These are phyloP conservation scores for Cerastoderma edule DNA, from an alignment of 2,888 invertebrate species.

Conservation along the genomic window DNA sequence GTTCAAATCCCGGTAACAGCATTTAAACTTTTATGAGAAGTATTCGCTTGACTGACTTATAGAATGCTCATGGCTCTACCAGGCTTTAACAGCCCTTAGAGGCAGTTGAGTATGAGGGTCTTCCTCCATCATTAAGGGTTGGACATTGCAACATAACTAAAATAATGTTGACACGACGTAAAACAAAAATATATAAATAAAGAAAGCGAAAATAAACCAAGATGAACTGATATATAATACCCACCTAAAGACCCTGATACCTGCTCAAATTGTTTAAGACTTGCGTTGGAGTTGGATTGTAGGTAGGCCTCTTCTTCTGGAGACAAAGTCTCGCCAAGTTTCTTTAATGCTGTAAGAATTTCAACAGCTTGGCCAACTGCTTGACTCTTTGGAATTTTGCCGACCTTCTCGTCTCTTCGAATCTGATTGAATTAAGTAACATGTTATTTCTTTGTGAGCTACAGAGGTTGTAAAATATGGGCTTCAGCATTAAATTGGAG, in stretches of 20 bases:
- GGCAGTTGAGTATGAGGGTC: too few relatives aligned
- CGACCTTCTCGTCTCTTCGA: slow-evolving; percentile 87
- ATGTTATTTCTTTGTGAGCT: too few relatives aligned
- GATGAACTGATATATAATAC: slow-evolving; percentile 7
- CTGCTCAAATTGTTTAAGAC: slow-evolving; percentile 84
- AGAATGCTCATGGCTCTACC: too few relatives aligned
- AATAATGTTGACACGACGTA: background rate
- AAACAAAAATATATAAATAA: background rate
- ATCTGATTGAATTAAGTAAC: too few relatives aligned
- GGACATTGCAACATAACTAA: background rate
- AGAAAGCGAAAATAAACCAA: background rate
- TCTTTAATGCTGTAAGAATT: slow-evolving; percentile 85
- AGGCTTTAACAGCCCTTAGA: too few relatives aligned
- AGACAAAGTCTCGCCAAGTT: slow-evolving; percentile 84
- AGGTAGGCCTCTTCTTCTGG: slow-evolving; percentile 83
- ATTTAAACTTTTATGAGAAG: too few relatives aligned
- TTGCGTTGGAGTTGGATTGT: slow-evolving; percentile 81
- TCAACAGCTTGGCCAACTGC: slow-evolving; percentile 86
- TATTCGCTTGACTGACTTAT: too few relatives aligned
- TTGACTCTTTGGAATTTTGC: slow-evolving; percentile 85
- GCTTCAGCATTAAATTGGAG: too few relatives aligned
- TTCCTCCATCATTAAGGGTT: too few relatives aligned
- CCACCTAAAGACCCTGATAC: slow-evolving; percentile 81
- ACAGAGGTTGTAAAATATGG: too few relatives aligned
- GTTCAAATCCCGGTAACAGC: too few relatives aligned